Conservation (phyloP, 2,888 invertebrate species). For the Watsonalla cultraria region DNA sequence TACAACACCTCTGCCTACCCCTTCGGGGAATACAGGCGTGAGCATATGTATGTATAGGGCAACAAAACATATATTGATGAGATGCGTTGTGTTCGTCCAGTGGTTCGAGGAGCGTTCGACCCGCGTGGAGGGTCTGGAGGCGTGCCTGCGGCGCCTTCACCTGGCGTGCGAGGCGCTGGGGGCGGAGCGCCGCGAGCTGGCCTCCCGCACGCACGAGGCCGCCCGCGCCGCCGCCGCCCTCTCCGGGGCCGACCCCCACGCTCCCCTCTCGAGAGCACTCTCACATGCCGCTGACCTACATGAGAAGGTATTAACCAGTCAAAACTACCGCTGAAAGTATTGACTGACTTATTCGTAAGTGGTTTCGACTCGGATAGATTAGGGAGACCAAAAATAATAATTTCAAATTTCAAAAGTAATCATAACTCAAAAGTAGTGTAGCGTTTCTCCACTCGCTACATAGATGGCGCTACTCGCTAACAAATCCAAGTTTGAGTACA, state of each 20-base stretch:
- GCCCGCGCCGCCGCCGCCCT: conserved; percentile 91
- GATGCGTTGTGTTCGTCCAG: conserved; percentile 61
- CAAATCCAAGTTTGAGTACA: too few species aligned
- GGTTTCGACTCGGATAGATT: too few species aligned
- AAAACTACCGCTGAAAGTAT: conserved; percentile 82
- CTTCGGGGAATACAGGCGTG: too few species aligned
- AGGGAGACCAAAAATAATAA: too few species aligned
- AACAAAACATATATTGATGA: too few species aligned
- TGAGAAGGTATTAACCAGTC: conserved; percentile 81
- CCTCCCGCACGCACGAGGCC: conserved; percentile 87
- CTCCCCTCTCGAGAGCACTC: conserved; percentile 92
- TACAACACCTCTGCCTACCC: too few species aligned
- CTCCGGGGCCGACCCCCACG: conserved; percentile 95
- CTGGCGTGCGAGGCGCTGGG: conserved; percentile 93
- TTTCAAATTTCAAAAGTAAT: too few species aligned
- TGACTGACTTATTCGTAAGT: too few species aligned
- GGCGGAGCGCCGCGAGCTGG: conserved; percentile 90
- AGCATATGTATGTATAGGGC: too few species aligned
- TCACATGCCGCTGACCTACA: conserved; percentile 75
- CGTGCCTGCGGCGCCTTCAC: conserved; percentile 91
- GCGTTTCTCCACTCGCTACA: too few species aligned
- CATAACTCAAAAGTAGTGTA: too few species aligned
- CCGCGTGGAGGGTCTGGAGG: conserved; percentile 94
- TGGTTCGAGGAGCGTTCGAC: conserved; percentile 99
- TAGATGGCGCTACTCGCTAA: too few species aligned